Conservation (phyloP, 2,888 invertebrate species). For the Congeria kusceri region DNA sequence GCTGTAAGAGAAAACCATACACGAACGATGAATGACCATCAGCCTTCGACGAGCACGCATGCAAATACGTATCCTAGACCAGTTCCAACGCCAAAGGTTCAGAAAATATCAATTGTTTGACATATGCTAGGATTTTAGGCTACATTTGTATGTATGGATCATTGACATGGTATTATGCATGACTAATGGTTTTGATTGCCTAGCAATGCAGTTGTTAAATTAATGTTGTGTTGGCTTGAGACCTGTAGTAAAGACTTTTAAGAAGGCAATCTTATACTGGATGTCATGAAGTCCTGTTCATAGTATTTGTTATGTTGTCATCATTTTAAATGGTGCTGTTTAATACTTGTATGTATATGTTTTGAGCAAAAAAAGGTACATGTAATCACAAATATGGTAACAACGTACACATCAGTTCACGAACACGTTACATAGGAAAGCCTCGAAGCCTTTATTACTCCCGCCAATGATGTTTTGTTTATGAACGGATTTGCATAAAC, state of each 20-base stretch:
- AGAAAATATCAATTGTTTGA: slow-evolving; percentile 82
- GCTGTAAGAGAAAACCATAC: slow-evolving; percentile 30
- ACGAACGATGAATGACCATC: background rate
- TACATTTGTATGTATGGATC: background rate
- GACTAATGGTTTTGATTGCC: background rate
- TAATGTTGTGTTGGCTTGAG: too few species aligned
- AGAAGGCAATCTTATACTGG: too few species aligned
- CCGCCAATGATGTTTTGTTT: too few species aligned
- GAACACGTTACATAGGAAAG: too few species aligned
- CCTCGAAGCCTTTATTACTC: too few species aligned
- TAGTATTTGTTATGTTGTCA: background rate
- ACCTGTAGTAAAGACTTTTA: too few species aligned
- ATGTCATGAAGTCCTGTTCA: too few species aligned
- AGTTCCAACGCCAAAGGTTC: slow-evolving; percentile 62
- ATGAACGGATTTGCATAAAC: too few species aligned
- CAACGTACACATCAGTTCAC: too few species aligned
- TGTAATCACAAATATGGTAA: too few species aligned
- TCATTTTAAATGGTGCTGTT: background rate
- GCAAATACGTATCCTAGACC: slow-evolving; percentile 32
- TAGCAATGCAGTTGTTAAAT: background rate
- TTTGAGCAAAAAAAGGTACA: too few species aligned
- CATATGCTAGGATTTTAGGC: slow-evolving; percentile 26
- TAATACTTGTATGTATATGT: too few species aligned
- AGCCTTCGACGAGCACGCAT: slow-evolving; percentile 25
- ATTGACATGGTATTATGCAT: background rate